phyloP scores from a whole-genome alignment of 2,113 vertebrate species.

The Gavia stellata region DNA sequence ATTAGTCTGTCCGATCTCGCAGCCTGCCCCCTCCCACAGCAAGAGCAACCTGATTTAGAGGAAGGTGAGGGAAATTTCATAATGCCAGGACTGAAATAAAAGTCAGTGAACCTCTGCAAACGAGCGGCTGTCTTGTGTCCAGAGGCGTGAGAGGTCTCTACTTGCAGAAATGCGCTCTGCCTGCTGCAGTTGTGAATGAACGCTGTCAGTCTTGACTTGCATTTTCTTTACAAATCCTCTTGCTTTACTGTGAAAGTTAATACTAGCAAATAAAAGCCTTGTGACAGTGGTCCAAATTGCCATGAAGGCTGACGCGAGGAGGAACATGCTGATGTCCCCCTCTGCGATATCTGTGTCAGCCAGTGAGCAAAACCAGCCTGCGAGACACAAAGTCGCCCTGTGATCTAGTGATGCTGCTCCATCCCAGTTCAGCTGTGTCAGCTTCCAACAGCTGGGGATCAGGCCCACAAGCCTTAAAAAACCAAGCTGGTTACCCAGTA shows the following conservation, averaged over 20 bases:
- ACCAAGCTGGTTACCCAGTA: fast-evolving
- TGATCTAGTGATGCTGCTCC: background rate
- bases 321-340: background rate
- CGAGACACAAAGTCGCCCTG: background rate
- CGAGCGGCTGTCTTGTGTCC: fast-evolving
- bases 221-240: background rate
- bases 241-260: background rate
- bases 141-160: background rate
- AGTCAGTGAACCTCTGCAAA: background rate
- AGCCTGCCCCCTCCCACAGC: background rate
- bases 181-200: fast-evolving
- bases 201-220: background rate
- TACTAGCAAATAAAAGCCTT: background rate
- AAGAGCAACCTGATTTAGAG: background rate
- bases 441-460: background rate
- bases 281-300: background rate
- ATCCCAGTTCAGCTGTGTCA: background rate
- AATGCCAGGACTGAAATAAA: background rate
- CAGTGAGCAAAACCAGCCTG: background rate
- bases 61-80: background rate
- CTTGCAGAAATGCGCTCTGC: background rate
- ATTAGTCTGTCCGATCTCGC: background rate
- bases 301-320: background rate
- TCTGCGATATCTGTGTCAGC: background rate
- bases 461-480: background rate